phyloP scores from a whole-genome alignment of 2,888 invertebrate species.

The Oligia fasciuncula region DNA sequence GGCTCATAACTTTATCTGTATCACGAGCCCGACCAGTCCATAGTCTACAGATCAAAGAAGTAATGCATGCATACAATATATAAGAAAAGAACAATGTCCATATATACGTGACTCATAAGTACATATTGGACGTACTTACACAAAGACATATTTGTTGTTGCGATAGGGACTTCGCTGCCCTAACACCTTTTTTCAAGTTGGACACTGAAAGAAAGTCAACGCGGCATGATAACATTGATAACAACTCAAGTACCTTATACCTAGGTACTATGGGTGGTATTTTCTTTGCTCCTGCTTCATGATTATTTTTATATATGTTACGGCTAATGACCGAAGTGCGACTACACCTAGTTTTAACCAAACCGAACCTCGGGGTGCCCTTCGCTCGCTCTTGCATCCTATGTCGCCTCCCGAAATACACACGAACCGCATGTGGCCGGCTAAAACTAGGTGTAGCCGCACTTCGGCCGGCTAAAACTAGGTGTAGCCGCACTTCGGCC shows the following conservation, averaged over 20 bases:
- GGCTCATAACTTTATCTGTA: constrained; percentile 29
- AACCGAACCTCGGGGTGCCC: too few species aligned
- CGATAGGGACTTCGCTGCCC: constrained; percentile 43
- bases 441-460: too few species aligned
- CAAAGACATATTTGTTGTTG: constrained; percentile 49
- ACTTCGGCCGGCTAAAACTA: too few species aligned
- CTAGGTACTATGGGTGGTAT: not conserved
- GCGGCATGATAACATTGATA: too few species aligned
- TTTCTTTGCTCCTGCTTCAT: not conserved
- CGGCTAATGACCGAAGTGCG: too few species aligned
- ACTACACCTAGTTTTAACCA: too few species aligned
- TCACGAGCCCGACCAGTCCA: constrained; percentile 5
- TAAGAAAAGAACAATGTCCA: constrained; percentile 58
- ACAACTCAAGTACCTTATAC: not conserved
- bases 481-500: too few species aligned
- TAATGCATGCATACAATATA: not conserved
- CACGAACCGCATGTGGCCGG: too few species aligned
- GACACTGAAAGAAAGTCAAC: constrained; percentile 11
- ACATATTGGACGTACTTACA: constrained; percentile 38
- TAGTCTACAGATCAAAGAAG: constrained; percentile 54
- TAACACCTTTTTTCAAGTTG: constrained; percentile 52
- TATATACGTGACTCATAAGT: constrained; percentile 55
- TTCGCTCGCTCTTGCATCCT: too few species aligned
- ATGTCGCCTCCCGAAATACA: too few species aligned
- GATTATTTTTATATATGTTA: too few species aligned